Evolutionary conservation across 2,113 vertebrate genomes (phyloP), one percentile per base, ranked within the genome.

Genomic region (Tautogolabrus adspersus): DNA sequence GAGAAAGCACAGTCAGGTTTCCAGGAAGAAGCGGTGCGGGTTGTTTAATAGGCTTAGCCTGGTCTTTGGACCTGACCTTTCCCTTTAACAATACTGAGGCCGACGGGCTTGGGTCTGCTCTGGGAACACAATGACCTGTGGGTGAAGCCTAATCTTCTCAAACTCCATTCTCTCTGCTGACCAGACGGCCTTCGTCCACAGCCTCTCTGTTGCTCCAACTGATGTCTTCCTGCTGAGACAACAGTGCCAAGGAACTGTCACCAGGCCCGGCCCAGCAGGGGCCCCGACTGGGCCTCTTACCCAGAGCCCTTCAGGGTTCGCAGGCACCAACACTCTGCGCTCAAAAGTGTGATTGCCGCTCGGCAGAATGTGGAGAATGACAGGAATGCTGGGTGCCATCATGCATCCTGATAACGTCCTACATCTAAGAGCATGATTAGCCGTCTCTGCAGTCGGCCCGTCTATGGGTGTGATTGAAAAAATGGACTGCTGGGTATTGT

Each of bases 211-310:
- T 97, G 96, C 96, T 96, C 94, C 95, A 94, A 96, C 96, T 95
- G 95, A 97, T 96, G 96, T 95, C 94, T 96, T 97, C 96, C 97
- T 96, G 96, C 96, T 96, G 98, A 96, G 96, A 96, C 95, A 95
- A 96, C 95, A 95, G 95, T 94, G 96, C 94, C 96, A 96, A 96
- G 95, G 93, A 95, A 90, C 95, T 96, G 97, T 98, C 96, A 96
- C 94, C 96, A 94, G 95, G 92, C 93, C 83, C 90, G 91, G 93
- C 87, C 89, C 87, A 72, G 87, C 84, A 80, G 87, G 49, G 82
- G 73, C 78, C 71, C 69, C 42, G 49, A 62, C 71, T 23, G 49
- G 74, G 73, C 76, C 89, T 57, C 83, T 80, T 73, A 75, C 73
- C 58, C 66, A 22, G 73, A 87, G 81, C 73, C 82, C 86, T 77